These are phyloP conservation scores for Saguinus midas DNA, from an alignment of 2,113 vertebrate genomes.

Conservation along the genomic window DNA sequence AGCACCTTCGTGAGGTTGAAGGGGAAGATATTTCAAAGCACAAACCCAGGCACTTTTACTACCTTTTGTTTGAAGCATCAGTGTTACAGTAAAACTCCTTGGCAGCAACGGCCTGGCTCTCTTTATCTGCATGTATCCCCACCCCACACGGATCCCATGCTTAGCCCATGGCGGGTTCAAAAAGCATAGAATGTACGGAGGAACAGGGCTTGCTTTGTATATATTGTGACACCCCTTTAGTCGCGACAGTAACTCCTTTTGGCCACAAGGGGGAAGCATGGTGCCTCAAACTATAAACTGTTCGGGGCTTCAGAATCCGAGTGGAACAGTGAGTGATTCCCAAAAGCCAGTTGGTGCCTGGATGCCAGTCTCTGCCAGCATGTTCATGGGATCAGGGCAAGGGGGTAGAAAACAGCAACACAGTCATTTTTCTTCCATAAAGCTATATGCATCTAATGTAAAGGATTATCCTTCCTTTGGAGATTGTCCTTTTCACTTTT, in stretches of 20 bases:
- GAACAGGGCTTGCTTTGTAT: accelerated
- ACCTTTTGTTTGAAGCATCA: not conserved
- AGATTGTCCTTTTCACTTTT: not conserved
- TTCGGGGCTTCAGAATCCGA: not conserved
- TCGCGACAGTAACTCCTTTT: not conserved
- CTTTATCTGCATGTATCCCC: not conserved
- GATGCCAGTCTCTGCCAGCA: not conserved
- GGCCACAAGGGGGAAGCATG: slow-evolving; percentile 29
- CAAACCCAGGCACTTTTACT: not conserved
- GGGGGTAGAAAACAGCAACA: not conserved
- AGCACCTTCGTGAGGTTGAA: not conserved
- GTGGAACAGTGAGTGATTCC: not conserved
- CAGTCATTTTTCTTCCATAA: not conserved
- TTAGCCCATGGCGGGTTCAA: not conserved
- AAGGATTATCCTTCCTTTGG: not conserved
- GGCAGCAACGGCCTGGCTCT: not conserved
- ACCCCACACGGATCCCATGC: not conserved
- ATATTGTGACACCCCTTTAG: not conserved
- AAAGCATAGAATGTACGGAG: accelerated
- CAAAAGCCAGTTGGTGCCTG: not conserved
- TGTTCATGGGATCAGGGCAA: not conserved
- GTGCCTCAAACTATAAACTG: not conserved
- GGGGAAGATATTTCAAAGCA: not conserved
- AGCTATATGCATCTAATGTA: not conserved
- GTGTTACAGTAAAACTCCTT: not conserved